Conservation (phyloP, 2,888 invertebrate species). For the Nomada goodeniana region DNA sequence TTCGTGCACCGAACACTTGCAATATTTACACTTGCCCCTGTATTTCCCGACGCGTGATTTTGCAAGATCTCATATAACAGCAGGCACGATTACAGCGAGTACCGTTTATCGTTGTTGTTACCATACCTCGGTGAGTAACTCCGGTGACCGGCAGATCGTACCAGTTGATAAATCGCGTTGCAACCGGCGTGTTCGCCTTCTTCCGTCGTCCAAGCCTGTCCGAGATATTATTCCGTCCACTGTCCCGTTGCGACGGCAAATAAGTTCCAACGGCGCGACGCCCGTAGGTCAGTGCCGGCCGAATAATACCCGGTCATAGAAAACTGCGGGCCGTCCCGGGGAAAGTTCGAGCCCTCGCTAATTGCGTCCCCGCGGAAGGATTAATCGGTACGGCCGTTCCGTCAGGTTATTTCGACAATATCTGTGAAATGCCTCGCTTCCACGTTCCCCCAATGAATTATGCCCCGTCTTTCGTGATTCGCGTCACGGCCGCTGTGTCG, state of each 20-base stretch:
- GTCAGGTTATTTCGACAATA: neutral
- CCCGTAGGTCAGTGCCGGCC: slow-evolving; percentile 19
- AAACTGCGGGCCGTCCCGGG: neutral
- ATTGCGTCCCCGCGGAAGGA: neutral
- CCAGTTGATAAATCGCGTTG: slow-evolving; percentile 34
- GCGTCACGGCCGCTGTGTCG: slow-evolving; percentile 26
- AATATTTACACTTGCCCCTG: too few relatives aligned
- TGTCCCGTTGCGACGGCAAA: slow-evolving; percentile 18
- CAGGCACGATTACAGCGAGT: too few relatives aligned
- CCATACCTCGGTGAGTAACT: neutral
- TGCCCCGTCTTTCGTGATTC: slow-evolving; percentile 32
- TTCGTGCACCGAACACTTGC: too few relatives aligned
- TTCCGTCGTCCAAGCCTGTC: slow-evolving; percentile 18
- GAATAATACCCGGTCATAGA: slow-evolving; percentile 5
- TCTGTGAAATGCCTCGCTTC: slow-evolving; percentile 10
- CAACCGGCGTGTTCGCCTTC: slow-evolving; percentile 26
- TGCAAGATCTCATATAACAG: too few relatives aligned
- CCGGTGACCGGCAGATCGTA: slow-evolving; percentile 19
- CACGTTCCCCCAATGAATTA: slow-evolving; percentile 37
- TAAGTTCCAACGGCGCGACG: neutral
- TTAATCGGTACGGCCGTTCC: neutral
- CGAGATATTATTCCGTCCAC: slow-evolving; percentile 24
- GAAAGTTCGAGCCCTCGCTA: slow-evolving; percentile 1
- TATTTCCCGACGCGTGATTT: too few relatives aligned
- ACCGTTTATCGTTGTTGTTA: slow-evolving; percentile 12